Evolutionary conservation across 2,888 invertebrate genomes (phyloP).

Genomic region (Sinohyriopsis cumingii): DNA sequence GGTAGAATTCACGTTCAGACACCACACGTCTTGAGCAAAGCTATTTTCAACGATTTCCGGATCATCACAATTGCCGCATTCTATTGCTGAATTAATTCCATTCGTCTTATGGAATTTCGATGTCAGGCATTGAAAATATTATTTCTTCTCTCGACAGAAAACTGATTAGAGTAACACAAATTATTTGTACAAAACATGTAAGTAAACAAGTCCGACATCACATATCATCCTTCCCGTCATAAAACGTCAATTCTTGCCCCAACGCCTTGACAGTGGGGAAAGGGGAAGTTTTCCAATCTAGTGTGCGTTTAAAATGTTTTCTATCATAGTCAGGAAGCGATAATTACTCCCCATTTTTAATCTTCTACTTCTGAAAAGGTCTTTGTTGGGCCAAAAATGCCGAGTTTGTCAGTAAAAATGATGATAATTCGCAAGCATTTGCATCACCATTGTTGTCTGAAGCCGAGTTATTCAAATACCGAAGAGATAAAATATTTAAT

Average conservation of each 20-base stretch:
- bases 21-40: too few species aligned
- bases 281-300: conserved; percentile 34
- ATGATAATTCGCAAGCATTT: too few species aligned
- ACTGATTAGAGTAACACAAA: conserved; percentile 36
- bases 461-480: too few species aligned
- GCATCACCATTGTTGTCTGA: too few species aligned
- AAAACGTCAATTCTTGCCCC: conserved; percentile 38
- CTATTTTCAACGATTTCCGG: too few species aligned
- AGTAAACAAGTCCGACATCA: conserved; percentile 31
- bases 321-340: conserved; percentile 3
- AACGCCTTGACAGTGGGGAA: conserved; percentile 24
- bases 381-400: conserved; percentile 29
- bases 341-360: conserved; percentile 37
- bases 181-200: conserved; percentile 38
- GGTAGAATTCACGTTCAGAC: too few species aligned
- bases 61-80: too few species aligned
- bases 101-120: too few species aligned
- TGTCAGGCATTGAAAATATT: too few species aligned
- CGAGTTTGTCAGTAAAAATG: conserved; percentile 19
- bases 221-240: conserved; percentile 28
- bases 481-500: too few species aligned
- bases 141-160: conserved; percentile 9
- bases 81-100: too few species aligned
- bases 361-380: conserved; percentile 25
- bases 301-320: conserved; percentile 17